Conservation (phyloP, 92 coral and sea anemone species). For the Parazoanthus atlanticus region DNA sequence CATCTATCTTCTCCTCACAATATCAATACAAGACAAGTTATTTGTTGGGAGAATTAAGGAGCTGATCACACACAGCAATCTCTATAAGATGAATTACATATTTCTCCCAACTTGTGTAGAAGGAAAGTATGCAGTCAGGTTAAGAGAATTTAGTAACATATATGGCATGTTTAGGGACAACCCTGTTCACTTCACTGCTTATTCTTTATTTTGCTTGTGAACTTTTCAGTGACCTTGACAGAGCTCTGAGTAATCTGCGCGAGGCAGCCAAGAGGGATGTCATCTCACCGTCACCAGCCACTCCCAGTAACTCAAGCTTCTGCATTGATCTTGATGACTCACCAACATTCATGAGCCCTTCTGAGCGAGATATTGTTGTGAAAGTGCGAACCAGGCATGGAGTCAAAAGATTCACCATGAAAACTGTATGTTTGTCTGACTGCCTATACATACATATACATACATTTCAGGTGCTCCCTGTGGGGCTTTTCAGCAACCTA, state of each 20-base stretch:
- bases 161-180: no score
- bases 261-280: slow-evolving; percentile 6
- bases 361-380: slow-evolving; percentile 73
- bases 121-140: slow-evolving; percentile 26
- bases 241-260: slow-evolving; percentile 35
- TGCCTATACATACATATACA: no score
- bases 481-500: no score
- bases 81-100: no score
- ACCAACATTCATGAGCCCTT: slow-evolving; percentile 51
- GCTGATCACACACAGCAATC: no score
- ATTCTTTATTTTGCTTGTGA: neutral
- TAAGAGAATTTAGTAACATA: neutral
- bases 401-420: slow-evolving; percentile 76
- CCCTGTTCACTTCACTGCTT: neutral
- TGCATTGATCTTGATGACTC: slow-evolving; percentile 64
- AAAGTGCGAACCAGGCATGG: slow-evolving; percentile 90
- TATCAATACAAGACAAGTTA: no score
- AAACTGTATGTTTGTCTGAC: slow-evolving; percentile 67
- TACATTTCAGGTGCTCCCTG: neutral
- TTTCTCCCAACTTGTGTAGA: no score
- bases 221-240: slow-evolving; percentile 18
- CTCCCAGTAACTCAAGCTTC: slow-evolving; percentile 51
- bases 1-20: no score
- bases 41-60: no score
- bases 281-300: slow-evolving; percentile 50